Evolutionary conservation across 2,797 vertebrate genomes (phyloP), one percentile per base, ranked within the genome.

Genomic region (Platyrinchus mystaceus): DNA sequence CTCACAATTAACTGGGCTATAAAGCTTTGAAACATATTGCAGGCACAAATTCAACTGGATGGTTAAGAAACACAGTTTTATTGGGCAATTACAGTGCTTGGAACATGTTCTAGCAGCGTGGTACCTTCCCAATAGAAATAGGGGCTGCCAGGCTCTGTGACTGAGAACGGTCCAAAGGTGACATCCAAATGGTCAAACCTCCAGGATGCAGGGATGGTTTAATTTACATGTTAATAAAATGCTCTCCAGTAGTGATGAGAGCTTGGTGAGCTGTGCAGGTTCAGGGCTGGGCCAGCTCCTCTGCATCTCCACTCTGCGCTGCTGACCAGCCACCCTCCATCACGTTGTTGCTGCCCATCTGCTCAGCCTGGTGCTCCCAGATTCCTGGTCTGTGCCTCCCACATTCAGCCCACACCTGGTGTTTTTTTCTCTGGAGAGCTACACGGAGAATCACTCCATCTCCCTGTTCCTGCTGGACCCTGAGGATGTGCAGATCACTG

Each of bases 1-100:
- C 64, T 96, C 60, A 77, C 94, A 95, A 96, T 97, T 95, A 95
- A 95, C 94, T 87, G 84, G 89, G 92, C 88, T 90, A 92, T 95
- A 97, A 97, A 97, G 84, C 93, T 95, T 94, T 97, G 94, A 95
- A 89, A 68, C 94, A 80, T 95, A 96, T 96, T 96, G 95, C 90
- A 93, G 92, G 60, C 90, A 97, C 92, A 95, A 97, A 95, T 95
- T 97, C 96, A 96, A 90, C 56, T 68, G 89, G 68, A 89, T 95
- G 78, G 94, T 83, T 84, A 93, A 94, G 92, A 87, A 95, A 89
- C 90, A 74, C 4, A 12, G 36, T 95, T 96, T 97, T 97, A 96
- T 95, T 94, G 92, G 71, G 90, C 93, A 93, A 94, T 95, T 97
- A 96, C 90, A 32, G 78, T 1, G 36, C 71, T 77, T 89, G 71